These are phyloP conservation scores for Globodera rostochiensis DNA, from an alignment of 1,140 invertebrate genomes.

Conservation along the genomic window DNA sequence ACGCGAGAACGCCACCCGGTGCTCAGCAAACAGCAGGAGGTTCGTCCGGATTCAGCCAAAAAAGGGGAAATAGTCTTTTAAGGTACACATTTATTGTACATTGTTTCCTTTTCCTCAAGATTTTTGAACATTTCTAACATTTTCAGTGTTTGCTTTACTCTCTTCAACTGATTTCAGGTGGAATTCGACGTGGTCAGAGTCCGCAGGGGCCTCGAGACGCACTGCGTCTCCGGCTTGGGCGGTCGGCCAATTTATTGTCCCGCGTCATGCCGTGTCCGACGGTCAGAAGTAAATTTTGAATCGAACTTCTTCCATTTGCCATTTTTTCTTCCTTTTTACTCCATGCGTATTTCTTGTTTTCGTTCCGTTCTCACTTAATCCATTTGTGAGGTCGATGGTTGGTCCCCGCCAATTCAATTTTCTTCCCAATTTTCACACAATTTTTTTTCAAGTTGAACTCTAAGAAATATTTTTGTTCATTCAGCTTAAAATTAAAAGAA, in stretches of 20 bases:
- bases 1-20: neutral
- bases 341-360: slow-evolving; percentile 3
- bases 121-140: no score
- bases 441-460: neutral
- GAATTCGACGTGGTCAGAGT: neutral
- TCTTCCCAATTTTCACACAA: no score
- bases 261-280: no score
- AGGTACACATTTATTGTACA: no score
- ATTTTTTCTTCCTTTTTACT: slow-evolving; percentile 3
- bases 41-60: no score
- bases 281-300: no score
- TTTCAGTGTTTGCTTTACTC: no score
- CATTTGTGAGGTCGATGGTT: neutral
- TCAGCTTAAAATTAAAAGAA: neutral
- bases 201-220: neutral
- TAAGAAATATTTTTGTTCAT: slow-evolving; percentile 15
- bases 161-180: no score
- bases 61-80: no score
- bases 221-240: neutral
- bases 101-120: no score
- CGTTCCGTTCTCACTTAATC: slow-evolving; percentile 12
- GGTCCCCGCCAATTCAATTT: neutral
- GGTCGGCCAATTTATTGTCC: neutral
- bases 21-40: neutral
- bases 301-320: slow-evolving; percentile 15